Evolutionary conservation across 2,113 vertebrate species (phyloP).

Genomic region (Amblyopsis rosae): DNA sequence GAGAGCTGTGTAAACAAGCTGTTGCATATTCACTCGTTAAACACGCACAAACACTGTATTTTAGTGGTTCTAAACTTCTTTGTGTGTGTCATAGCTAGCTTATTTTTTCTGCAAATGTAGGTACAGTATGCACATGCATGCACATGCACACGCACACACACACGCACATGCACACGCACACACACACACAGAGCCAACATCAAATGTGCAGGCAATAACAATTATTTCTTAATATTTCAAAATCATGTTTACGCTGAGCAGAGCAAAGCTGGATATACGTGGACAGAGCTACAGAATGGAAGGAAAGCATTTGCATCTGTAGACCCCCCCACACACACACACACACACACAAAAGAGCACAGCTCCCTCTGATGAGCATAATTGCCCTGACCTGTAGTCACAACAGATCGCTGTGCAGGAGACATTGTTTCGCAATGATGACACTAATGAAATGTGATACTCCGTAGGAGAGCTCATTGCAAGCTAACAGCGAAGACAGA

Average conservation of each 20-base stretch:
- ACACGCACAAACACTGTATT: no score
- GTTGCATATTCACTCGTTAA: no score
- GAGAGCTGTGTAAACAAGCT: background rate
- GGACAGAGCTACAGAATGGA: background rate
- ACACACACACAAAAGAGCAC: background rate
- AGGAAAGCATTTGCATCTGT: background rate
- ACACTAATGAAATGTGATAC: background rate
- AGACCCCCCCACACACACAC: background rate
- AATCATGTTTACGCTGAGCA: no score
- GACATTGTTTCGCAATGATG: conserved; percentile 27
- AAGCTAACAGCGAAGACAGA: background rate
- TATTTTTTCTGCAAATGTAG: no score
- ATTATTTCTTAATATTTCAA: no score
- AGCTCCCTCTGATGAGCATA: conserved; percentile 23
- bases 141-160: no score
- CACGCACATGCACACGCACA: no score
- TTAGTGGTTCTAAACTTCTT: no score
- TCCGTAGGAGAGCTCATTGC: background rate
- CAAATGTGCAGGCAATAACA: background rate
- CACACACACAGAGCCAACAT: background rate
- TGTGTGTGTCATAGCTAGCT: no score
- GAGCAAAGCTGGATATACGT: background rate
- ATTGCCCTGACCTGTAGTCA: conserved; percentile 32
- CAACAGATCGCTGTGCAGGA: background rate
- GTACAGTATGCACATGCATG: no score